These are phyloP conservation scores for Cantharis rustica DNA, from an alignment of 2,888 invertebrate genomes.

Conservation along the genomic window DNA sequence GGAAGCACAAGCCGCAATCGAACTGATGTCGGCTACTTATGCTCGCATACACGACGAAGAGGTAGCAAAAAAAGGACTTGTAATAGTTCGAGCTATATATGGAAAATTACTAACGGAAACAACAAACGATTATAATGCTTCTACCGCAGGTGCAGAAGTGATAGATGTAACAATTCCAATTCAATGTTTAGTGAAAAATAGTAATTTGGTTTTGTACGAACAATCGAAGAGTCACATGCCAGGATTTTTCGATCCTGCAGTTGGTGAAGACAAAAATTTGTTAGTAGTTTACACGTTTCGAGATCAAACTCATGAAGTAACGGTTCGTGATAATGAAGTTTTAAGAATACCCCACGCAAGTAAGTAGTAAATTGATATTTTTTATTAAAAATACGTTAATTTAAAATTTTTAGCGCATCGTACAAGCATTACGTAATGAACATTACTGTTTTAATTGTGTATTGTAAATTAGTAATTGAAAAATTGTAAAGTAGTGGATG, in stretches of 20 bases:
- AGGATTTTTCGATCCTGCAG: constrained; percentile 95
- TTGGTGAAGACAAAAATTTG: constrained; percentile 89
- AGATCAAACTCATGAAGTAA: constrained; percentile 76
- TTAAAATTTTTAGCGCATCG: constrained; percentile 50
- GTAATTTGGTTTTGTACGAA: constrained; percentile 83
- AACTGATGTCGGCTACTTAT: constrained; percentile 91
- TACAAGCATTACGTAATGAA: constrained; percentile 49
- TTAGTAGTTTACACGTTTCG: constrained; percentile 86
- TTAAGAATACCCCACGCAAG: constrained; percentile 78
- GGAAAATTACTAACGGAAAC: constrained; percentile 64
- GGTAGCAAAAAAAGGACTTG: constrained; percentile 78
- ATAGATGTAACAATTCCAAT: constrained; percentile 94
- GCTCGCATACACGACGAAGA: constrained; percentile 82
- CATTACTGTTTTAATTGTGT: background rate
- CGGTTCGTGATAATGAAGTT: constrained; percentile 78
- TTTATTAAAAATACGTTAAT: background rate
- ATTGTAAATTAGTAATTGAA: constrained; percentile 13
- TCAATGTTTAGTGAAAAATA: constrained; percentile 91
- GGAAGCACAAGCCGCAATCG: constrained; percentile 85
- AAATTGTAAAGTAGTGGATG: constrained; percentile 15
- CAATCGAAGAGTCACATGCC: constrained; percentile 92
- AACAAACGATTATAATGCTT: constrained; percentile 36
- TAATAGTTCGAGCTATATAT: constrained; percentile 84
- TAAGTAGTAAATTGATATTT: constrained; percentile 52
- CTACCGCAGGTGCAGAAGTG: constrained; percentile 58